Base-by-base conservation (phyloP, 2,113 vertebrate genomes). In the Clarias macrocephalus region DNA sequence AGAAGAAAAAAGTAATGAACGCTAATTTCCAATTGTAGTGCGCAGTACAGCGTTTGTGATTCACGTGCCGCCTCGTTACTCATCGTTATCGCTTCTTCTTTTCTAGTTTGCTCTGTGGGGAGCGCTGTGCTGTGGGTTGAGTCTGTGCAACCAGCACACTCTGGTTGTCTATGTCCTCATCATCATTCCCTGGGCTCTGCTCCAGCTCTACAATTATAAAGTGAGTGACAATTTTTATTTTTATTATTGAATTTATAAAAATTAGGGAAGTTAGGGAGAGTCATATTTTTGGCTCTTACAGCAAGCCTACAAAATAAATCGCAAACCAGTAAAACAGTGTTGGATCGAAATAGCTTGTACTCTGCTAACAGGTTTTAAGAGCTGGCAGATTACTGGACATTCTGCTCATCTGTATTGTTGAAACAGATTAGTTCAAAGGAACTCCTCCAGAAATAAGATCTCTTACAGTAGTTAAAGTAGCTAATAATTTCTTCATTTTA, bases 121-220 rank as follows among this genome's bases (percentile, higher is more conserved):
- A 88, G 98, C 98, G 56, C 97, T 99, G 56, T 97, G 95, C 93
- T 99, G 97, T 73, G 97, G 97, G 75, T 93, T 99, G 83, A 97
- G 98, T n/a, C 92, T 99, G 82, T 98, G 97, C 92, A 99, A 99
- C 90, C 98, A 99, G 91, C 98, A 99, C 93, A 99, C 98, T 0
- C 93, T 99, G 89, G 93, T 96, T 56, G 88, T 99, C 30, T 99
- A 99, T 73, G 48, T 98, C 0, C 84, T 95, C 18, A 93, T 96
- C 62, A 91, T 98, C 60, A 92, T 96, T 89, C 96, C 97, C 25
- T 99, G 98, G 98, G 96, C 97, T 88, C 94, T 99, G 37, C 89
- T 91, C 21, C 93, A 33, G 75, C 96, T 98, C 80, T 86, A 94
- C 91, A 94, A 89, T 60, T 91, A 91, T 89, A 92, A 82, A 95